Evolutionary conservation across 2,888 invertebrate species (phyloP).

Genomic region (Acanthococcus lagerstroemiae): DNA sequence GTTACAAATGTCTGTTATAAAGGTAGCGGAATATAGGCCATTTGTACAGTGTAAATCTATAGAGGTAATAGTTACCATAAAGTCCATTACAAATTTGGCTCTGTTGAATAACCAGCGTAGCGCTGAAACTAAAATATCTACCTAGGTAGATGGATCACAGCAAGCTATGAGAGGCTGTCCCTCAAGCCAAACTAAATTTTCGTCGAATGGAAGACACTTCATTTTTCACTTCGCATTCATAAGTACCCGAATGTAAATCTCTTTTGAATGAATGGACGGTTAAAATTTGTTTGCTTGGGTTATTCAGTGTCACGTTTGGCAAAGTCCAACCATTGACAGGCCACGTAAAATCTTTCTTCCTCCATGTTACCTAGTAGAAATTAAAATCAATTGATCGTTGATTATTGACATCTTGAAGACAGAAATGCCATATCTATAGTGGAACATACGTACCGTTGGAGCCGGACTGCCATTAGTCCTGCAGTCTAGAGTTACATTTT

Average conservation of each 20-base stretch:
- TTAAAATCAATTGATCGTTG: neutral
- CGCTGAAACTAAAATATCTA: no score
- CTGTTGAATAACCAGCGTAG: no score
- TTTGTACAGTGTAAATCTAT: no score
- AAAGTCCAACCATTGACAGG: conserved; percentile 8
- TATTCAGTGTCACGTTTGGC: neutral
- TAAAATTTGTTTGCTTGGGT: conserved; percentile 1
- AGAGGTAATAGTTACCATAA: no score
- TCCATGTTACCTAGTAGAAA: neutral
- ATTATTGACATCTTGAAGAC: neutral
- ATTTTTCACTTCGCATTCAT: conserved; percentile 1
- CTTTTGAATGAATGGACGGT: neutral
- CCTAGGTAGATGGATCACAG: no score
- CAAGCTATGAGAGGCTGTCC: no score
- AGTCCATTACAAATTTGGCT: no score
- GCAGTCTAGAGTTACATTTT: conserved; percentile 5
- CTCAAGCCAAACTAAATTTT: no score
- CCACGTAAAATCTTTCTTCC: conserved; percentile 2
- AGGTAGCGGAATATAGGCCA: no score
- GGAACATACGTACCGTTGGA: neutral
- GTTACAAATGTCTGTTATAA: no score
- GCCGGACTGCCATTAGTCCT: conserved; percentile 2
- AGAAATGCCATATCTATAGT: neutral
- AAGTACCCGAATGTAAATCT: neutral
- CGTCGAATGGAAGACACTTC: neutral